Evolutionary conservation across 1,140 invertebrate genomes (phyloP).

Genomic region (Calycopis cecrops): DNA sequence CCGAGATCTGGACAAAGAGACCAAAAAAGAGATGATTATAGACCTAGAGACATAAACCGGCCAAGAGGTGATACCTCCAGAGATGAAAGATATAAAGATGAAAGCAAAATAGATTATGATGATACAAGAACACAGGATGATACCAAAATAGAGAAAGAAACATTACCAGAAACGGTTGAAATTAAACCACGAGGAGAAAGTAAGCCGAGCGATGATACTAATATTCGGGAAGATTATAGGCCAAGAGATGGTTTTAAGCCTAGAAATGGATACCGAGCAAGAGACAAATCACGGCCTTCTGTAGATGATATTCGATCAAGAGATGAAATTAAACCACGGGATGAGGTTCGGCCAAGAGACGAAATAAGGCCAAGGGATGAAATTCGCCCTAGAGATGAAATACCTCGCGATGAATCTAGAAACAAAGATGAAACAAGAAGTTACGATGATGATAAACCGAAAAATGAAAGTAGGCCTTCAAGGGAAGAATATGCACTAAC

Average conservation of each 20-base stretch:
- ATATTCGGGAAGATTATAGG: conserved; percentile 33
- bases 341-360: conserved; percentile 37
- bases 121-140: conserved; percentile 33
- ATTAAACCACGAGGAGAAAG: conserved; percentile 30
- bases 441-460: conserved; percentile 33
- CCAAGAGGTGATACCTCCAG: conserved; percentile 35
- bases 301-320: conserved; percentile 33
- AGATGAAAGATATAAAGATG: conserved; percentile 35
- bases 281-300: conserved; percentile 36
- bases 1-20: conserved; percentile 29
- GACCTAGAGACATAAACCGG: conserved; percentile 27
- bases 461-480: conserved; percentile 36
- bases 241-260: conserved; percentile 21
- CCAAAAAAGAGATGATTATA: conserved; percentile 33
- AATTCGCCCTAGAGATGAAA: conserved; percentile 35
- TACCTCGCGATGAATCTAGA: conserved; percentile 34
- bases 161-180: conserved; percentile 13
- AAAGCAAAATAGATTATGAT: conserved; percentile 31
- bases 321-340: conserved; percentile 41
- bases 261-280: conserved; percentile 35
- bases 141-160: conserved; percentile 28
- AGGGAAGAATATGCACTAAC: conserved; percentile 34
- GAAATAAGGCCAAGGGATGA: conserved; percentile 37
- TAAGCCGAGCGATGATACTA: conserved; percentile 35
- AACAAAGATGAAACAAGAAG: conserved; percentile 34